Conservation (phyloP, 2,888 invertebrate genomes). For the Lasioglossum figueresi region DNA sequence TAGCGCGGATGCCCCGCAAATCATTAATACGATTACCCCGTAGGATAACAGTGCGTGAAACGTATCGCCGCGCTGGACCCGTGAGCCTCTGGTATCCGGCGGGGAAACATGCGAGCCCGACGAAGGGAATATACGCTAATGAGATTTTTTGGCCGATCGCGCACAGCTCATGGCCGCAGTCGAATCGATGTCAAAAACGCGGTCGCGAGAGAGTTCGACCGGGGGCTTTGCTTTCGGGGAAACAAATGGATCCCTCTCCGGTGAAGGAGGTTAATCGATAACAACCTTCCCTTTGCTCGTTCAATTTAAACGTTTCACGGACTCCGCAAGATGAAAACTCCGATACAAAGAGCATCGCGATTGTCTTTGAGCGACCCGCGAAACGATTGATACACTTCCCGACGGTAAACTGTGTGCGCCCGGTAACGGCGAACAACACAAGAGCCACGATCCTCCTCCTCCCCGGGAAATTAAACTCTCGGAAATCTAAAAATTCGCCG, state of each 20-base stretch:
- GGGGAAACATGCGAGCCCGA: not conserved
- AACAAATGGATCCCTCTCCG: conserved; percentile 34
- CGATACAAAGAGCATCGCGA: not conserved
- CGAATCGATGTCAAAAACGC: conserved; percentile 31
- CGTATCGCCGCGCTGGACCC: conserved; percentile 51
- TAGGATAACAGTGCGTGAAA: conserved; percentile 59
- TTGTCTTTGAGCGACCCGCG: not conserved
- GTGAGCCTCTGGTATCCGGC: not conserved
- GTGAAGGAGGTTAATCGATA: conserved; percentile 56
- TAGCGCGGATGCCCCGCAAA: conserved; percentile 70
- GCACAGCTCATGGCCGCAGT: conserved; percentile 2
- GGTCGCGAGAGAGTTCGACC: not conserved
- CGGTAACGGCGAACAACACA: not conserved
- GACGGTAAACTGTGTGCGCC: not conserved
- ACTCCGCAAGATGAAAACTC: not conserved
- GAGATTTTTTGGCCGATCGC: conserved; percentile 57
- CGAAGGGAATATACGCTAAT: conserved; percentile 45
- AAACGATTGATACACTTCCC: not conserved
- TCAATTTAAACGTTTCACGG: conserved; percentile 19
- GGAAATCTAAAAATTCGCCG: not conserved
- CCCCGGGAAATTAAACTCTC: not conserved
- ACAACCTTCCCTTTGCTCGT: conserved; percentile 23
- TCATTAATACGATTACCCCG: conserved; percentile 72
- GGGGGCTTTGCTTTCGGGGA: conserved; percentile 10
- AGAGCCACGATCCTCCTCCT: not conserved